Evolutionary conservation across 2,113 vertebrate genomes (phyloP).

Genomic region (Cathartes aura): DNA sequence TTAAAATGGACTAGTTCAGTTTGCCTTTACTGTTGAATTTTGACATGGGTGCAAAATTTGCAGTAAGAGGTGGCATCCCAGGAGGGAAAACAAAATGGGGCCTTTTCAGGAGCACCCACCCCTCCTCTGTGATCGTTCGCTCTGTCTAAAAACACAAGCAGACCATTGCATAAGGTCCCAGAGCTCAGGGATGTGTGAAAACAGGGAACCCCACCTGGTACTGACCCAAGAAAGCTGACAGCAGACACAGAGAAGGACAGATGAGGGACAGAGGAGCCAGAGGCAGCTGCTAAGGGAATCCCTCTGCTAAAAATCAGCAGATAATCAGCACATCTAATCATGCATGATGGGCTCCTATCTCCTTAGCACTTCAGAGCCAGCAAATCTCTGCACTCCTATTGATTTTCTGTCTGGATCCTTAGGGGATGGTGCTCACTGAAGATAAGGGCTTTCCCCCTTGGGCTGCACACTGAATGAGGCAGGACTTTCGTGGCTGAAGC

Average conservation of each 20-base stretch:
- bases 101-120: neutral
- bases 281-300: neutral
- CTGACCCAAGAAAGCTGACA: neutral
- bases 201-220: neutral
- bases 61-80: neutral
- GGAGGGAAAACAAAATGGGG: neutral
- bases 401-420: conserved; percentile 7
- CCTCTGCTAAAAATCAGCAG: neutral
- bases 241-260: neutral
- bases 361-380: neutral
- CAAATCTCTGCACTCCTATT: conserved; percentile 17
- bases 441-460: neutral
- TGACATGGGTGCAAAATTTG: neutral
- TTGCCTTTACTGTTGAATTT: neutral
- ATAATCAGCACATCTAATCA: neutral
- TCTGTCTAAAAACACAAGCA: neutral
- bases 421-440: neutral
- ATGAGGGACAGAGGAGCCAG: neutral
- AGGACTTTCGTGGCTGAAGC: neutral
- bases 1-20: neutral
- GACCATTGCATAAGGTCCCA: neutral
- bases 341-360: neutral
- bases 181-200: neutral
- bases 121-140: accelerated
- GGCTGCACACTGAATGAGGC: neutral